Base-by-base conservation (phyloP, 2,888 invertebrate species). In the Mechanitis mazaeus region DNA sequence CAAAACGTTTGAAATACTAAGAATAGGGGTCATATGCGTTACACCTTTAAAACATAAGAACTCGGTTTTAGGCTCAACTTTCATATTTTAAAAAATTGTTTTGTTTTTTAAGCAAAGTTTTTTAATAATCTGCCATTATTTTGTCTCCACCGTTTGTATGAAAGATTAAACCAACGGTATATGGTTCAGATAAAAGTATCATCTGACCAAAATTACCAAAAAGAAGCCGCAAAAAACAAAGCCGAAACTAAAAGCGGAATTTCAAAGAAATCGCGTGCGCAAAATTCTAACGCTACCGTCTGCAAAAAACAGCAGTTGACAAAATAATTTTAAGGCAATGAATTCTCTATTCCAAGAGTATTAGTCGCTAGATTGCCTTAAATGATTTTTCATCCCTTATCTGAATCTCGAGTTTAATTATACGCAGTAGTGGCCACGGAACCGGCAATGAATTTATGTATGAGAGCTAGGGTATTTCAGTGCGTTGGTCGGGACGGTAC, bases 381-480 rank as follows among this genome's bases (percentile, higher is more conserved):
- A 64, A 56, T 56, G 45, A 74, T 71, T 72, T 71, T 72, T 68
- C 69, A 63, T 67, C 67, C 69, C 73, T 77, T 80, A 82, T 83
- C 82, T 81, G 77, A 75, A 77, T 76, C 77, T 73, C 64, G 76
- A 76, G 75, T 84, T 85, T 85, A 87, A 87, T 88, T 87, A 87
- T 86, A 82, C 83, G 71, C 65, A 66, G 65, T 71, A 75, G 77
- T 77, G 75, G 77, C 76, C 71, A 83, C 79, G 82, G 82, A 84
- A 81, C 81, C 79, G 74, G 80, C 80, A 84, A 87, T 88, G 87
- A 87, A 89, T 89, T 85, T 83, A 89, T 88, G 87, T 87, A 89
- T 90, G 88, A 87, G 77, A 78, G 75, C 72, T 75, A 69, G 69
- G 69, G 83, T 84, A 86, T 79, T 84, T 85, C 84, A 65, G 65